These are phyloP conservation scores for Monopterus albus DNA, from an alignment of 2,113 vertebrate species.

Conservation along the genomic window DNA sequence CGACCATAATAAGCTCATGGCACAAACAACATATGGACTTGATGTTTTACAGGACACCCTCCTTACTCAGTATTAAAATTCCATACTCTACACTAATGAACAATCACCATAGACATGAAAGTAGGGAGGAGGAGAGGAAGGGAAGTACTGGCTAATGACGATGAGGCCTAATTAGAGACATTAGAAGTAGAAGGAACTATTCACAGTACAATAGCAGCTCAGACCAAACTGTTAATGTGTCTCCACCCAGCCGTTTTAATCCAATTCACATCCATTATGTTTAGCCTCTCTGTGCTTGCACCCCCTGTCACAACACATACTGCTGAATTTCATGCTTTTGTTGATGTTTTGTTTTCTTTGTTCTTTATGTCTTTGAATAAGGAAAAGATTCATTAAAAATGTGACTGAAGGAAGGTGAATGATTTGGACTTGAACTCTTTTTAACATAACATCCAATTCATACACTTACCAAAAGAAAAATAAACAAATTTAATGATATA, in stretches of 20 bases:
- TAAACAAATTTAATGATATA: no score
- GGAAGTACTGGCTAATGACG: slow-evolving; percentile 35
- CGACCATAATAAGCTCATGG: no score
- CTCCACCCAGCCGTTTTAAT: slow-evolving; percentile 76
- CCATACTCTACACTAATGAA: no score
- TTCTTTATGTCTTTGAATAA: not conserved
- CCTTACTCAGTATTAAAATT: no score
- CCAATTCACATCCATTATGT: slow-evolving; percentile 76
- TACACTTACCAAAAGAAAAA: no score
- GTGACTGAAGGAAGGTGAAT: no score
- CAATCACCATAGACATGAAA: slow-evolving; percentile 11
- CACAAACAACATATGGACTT: no score
- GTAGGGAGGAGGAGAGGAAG: slow-evolving; percentile 6
- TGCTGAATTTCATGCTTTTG: slow-evolving; percentile 55
- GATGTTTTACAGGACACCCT: no score
- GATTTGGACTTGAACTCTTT: no score
- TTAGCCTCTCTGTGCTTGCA: slow-evolving; percentile 59
- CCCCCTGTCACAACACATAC: slow-evolving; percentile 58
- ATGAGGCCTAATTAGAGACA: slow-evolving; percentile 79
- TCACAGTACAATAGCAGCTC: slow-evolving; percentile 71
- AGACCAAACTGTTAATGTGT: slow-evolving; percentile 78
- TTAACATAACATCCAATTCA: no score
- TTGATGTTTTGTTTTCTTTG: not conserved
- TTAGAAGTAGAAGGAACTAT: slow-evolving; percentile 73
- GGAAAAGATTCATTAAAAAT: not conserved